Base-by-base conservation (phyloP, 2,888 invertebrate genomes). In the Hylaea fasciaria region DNA sequence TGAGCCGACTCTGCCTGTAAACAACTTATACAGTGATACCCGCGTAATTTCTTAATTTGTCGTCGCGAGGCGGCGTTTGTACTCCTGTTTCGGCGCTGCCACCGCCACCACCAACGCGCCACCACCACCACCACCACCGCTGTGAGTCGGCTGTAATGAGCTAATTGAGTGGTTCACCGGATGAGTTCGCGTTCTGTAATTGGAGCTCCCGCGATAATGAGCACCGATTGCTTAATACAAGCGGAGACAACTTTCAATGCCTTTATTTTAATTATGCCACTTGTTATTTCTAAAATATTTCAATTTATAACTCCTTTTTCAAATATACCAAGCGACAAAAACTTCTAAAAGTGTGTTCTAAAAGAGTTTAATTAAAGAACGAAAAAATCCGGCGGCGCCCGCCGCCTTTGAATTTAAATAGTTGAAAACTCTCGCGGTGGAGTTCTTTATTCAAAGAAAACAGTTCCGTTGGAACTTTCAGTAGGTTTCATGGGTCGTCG, bases 321-420 rank as follows among this genome's bases (percentile, higher is more conserved):
- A 29, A 28, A 22, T 22, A 22, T 22, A 29, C 13, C 29, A 50
- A 41, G 13, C 29, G 29, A 50, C 29, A 28, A 29, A 50, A 50
- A 41, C 0, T 40, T 41, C 17, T 41, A 40, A 43, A 46, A 48
- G 37, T 46, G 47, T 28, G 43, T 59, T 59, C 32, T 52, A 28
- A 53, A 47, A 39, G 41, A 53, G 37, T 43, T 58, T 43, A 59
- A 59, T 59, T 59, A 53, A 22, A 13, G 40, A 48, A 39, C 8
- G 47, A 48, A 58, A 59, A 47, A 53, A 52, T 10, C 17, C 43
- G 43, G 37, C 32, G 44, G n/a, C 16, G 17, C 35, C 11, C 39
- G 41, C 13, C 14, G 46, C 16, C 28, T 52, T 52, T 58, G 14
- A 41, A 48, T 57, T 32, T 11, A 28, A 43, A 52, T 3, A 58